Evolutionary conservation across 1,140 invertebrate genomes (phyloP), one percentile per base, ranked within the genome.

Genomic region (Orius insidiosus): DNA sequence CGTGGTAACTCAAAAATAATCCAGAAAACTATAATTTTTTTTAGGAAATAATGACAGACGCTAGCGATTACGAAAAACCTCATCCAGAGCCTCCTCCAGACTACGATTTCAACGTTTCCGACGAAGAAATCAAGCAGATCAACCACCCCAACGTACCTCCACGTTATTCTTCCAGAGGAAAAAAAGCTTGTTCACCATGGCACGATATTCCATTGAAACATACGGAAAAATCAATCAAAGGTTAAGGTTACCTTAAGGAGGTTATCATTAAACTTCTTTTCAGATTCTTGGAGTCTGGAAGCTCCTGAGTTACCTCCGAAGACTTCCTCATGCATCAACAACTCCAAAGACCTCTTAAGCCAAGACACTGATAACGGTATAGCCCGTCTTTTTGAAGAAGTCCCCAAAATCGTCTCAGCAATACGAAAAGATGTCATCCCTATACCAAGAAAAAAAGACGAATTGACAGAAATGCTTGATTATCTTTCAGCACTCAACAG

Each of bases 1-100:
- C 14, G 30, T 45, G 37, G 49, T 50, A 38, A 47, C 24, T 41
- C 8, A 18, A 31, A 15, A 4, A n/a, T n/a, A n/a, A n/a, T n/a
- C n/a, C n/a, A n/a, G n/a, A n/a, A n/a, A n/a, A n/a, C n/a, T n/a
- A n/a, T n/a, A n/a, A n/a, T n/a, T n/a, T 43, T 4, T 43, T n/a
- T 11, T 30, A 43, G 41, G 41, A 43, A 43, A 31, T 43, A 18
- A 43, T 43, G 7, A 35, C 36, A 13, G 30, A 37, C 10, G 39
- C 34, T 10, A 50, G 37, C 18, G 43, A 16, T 31, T 46, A 44
- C 30, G 49, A 51, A 24, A 30, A n/a, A 36, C 46, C 47, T 43
- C 18, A 19, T 6, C 49, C 52, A 18, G 53, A 54, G 32, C 53
- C 53, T 30, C 53, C 53, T 19, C 53, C 53, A n/a, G 53, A 54